Evolutionary conservation across 2,797 vertebrate species (phyloP).

Genomic region (Oryzias sinensis): DNA sequence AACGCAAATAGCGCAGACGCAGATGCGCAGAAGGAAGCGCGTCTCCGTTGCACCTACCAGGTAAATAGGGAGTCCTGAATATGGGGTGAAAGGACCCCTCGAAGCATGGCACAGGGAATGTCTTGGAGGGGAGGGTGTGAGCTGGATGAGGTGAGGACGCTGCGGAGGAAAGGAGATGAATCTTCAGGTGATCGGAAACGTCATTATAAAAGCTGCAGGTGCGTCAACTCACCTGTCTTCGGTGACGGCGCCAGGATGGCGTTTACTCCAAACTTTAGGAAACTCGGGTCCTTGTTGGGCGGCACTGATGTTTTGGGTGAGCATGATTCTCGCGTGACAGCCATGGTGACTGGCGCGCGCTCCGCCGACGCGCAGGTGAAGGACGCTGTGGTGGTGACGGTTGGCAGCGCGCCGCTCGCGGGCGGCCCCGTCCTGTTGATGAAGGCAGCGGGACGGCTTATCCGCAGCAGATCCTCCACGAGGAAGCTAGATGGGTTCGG

Average conservation of each 20-base stretch:
- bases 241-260: slow-evolving; percentile 92
- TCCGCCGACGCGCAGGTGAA: slow-evolving; percentile 61
- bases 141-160: slow-evolving; percentile 77
- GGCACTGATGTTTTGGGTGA: slow-evolving; percentile 77
- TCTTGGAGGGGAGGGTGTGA: slow-evolving; percentile 85
- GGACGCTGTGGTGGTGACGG: slow-evolving; percentile 67
- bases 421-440: slow-evolving; percentile 75
- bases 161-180: slow-evolving; percentile 51
- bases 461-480: slow-evolving; percentile 93
- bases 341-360: slow-evolving; percentile 34
- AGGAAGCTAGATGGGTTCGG: slow-evolving; percentile 88
- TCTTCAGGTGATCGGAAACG: too few species aligned
- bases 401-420: slow-evolving; percentile 74
- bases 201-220: too few species aligned
- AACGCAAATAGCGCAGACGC: slow-evolving; percentile 42
- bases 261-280: slow-evolving; percentile 95
- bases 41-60: slow-evolving; percentile 79
- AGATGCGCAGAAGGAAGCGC: not conserved
- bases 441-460: slow-evolving; percentile 84
- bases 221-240: slow-evolving; percentile 82
- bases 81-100: slow-evolving; percentile 93
- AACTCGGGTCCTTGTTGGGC: slow-evolving; percentile 80
- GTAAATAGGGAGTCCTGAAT: slow-evolving; percentile 92
- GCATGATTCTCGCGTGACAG: slow-evolving; percentile 74
- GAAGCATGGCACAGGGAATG: slow-evolving; percentile 90